Base-by-base conservation (phyloP, 2,797 vertebrate genomes). In the Melanotaenia boesemani region DNA sequence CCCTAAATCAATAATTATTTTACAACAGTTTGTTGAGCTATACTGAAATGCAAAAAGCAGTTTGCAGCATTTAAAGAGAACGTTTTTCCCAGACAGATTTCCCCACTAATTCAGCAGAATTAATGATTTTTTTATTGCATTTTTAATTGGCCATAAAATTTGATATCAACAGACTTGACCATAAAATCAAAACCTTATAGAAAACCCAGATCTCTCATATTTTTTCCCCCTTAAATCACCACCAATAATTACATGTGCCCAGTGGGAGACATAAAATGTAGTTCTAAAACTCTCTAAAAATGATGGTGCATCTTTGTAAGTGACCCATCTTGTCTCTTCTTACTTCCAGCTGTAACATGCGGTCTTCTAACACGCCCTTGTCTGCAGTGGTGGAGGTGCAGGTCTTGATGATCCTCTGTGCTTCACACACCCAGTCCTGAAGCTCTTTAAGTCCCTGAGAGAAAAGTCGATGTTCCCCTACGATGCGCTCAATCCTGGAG, bases 321-420 rank as follows among this genome's bases (percentile, higher is more conserved):
- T 9, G 37, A 59, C 58, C 36, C 13, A 1, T 74, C 37, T 34
- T 11, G 13, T 69, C 16, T 15, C 11, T 70, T 24, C 82, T 73
- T 92, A 99, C 98, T 95, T 99, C 98, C 7, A 99, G 91, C 80
- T 99, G 98, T 74, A 96, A 85, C 96, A 97, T 97, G 71, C 97
- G 94, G 84, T 95, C 96, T 80, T 99, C 96, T 78, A 99, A 92
- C 74, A 97, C 94, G 1, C 93, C 94, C 83, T 97, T 98, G 91
- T 99, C 97, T 0, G 96, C 95, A 0, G 96, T 98, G 10, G 96
- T 94, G 75, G 94, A 95, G 83, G 93, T 94, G 82, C 97, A 99
- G 7, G 95, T 96, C 77, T 94, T 92, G 57, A 99, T 93, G 91
- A 96, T 92, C 76, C 96, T 95, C 79, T 97, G 88, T 6, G 96